Conservation (phyloP, 1,140 invertebrate species). For the Alviniconcha marisindica region DNA sequence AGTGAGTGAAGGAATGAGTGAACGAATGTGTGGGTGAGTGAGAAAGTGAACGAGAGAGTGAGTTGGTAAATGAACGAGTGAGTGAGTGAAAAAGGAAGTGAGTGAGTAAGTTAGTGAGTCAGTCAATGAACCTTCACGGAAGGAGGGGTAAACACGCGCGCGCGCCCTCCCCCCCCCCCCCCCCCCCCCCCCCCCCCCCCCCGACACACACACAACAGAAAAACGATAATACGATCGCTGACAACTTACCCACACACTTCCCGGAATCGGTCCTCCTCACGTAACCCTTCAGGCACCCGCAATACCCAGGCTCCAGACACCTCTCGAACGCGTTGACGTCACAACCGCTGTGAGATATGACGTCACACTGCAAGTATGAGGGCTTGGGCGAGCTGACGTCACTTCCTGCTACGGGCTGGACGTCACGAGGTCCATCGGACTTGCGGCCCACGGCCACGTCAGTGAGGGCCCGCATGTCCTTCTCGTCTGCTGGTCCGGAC, state of each 20-base stretch:
- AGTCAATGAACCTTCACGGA: too few species aligned
- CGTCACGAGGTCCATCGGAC: background rate
- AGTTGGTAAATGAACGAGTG: too few species aligned
- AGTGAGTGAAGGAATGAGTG: too few species aligned
- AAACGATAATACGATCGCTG: too few species aligned
- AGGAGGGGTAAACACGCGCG: too few species aligned
- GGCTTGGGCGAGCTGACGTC: background rate
- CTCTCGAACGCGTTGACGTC: slow-evolving; percentile 22
- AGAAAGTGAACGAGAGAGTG: too few species aligned
- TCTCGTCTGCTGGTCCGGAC: background rate
- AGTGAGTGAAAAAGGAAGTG: too few species aligned
- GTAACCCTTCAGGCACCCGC: slow-evolving; percentile 19
- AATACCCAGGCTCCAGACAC: slow-evolving; percentile 16
- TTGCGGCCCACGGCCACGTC: background rate
- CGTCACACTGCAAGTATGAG: slow-evolving; percentile 11
- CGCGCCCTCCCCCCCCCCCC: too few species aligned
- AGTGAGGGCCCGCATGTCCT: background rate
- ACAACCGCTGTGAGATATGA: slow-evolving; percentile 24
- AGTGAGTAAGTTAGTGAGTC: too few species aligned
- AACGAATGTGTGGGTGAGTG: too few species aligned
- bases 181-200: too few species aligned
- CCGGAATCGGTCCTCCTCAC: background rate
- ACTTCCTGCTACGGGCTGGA: background rate
- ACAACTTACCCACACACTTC: slow-evolving; percentile 33
- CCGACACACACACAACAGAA: too few species aligned